Base-by-base conservation (phyloP, 2,113 vertebrate species). In the Cichladusa arquata region DNA sequence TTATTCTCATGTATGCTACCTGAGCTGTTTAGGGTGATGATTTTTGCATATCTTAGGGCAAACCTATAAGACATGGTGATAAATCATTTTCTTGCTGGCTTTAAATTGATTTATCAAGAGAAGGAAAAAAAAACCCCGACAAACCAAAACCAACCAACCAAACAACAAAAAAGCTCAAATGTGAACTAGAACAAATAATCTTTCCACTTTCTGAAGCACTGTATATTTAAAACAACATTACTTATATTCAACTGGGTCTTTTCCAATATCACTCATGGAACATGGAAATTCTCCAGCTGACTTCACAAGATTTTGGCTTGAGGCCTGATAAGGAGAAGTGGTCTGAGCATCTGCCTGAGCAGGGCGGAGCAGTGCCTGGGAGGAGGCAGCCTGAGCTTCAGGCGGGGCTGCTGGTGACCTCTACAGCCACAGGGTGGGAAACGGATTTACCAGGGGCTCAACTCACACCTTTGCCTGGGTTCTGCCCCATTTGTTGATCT, bases 231-330 rank as follows among this genome's bases (percentile, higher is more conserved):
- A 88, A 66, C 60, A 78, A 78, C 72, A 44, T 83, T 93, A 81
- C 64, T 91, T 93, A 40, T 47, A 71, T 81, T 92, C 60, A 78
- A 24, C 81, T 95, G 92, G 88, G 86, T 67, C 53, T 91, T 93
- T 92, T 93, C 96, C 93, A 93, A 26, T 71, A 92, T 86, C 92
- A 82, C 92, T 96, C 84, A 89, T 78, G 73, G 81, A 85, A 79
- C 33, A 70, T 93, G 92, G 94, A 96, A 96, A 81, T 58, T n/a
- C 66, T 94, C 81, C 86, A 95, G 12, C 71, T 79, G 77, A 82
- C 79, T 92, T 96, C 66, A 86, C 79, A 85, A 79, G 65, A 44
- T 89, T 94, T 95, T 96, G 92, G 93, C 91, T 87, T 42, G 77
- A 73, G 87, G 86, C 92, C 91, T 92, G 89, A 47, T 89, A 58